These are phyloP conservation scores for Folsomia candida DNA, from an alignment of 2,888 invertebrate species.

Conservation along the genomic window DNA sequence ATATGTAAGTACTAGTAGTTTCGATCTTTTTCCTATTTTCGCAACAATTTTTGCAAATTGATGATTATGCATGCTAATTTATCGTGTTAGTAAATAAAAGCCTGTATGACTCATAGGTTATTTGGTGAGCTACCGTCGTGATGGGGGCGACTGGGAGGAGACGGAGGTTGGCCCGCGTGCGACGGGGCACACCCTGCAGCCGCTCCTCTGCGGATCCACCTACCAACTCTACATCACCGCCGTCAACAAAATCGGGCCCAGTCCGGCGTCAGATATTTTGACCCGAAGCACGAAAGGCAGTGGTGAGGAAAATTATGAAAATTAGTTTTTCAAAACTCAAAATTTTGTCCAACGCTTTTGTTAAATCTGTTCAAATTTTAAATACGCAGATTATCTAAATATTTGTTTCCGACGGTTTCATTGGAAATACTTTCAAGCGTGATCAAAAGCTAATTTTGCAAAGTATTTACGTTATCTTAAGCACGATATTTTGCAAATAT, in stretches of 20 bases:
- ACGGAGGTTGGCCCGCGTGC: constrained; percentile 78
- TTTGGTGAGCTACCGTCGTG: constrained; percentile 84
- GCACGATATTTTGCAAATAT: too few species aligned
- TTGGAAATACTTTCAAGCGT: too few species aligned
- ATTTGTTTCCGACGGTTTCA: too few species aligned
- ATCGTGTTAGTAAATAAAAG: neutral
- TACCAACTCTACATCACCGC: constrained; percentile 86
- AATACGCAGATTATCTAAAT: too few species aligned
- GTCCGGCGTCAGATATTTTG: constrained; percentile 82
- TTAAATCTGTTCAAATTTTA: too few species aligned
- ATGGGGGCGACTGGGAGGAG: constrained; percentile 89
- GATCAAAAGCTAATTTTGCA: too few species aligned
- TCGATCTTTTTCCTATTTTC: too few species aligned
- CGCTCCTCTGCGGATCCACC: constrained; percentile 82
- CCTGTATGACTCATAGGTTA: constrained; percentile 70
- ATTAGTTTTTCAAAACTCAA: too few species aligned
- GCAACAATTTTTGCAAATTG: neutral
- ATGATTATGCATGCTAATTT: neutral
- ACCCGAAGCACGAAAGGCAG: constrained; percentile 69
- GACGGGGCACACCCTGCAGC: constrained; percentile 73
- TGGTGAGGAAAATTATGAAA: too few species aligned
- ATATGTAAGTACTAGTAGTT: too few species aligned
- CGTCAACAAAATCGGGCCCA: constrained; percentile 86
- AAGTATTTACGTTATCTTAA: too few species aligned
- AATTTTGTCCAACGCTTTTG: too few species aligned